Evolutionary conservation across 2,797 vertebrate genomes (phyloP).

Genomic region (Neosilurus hyrtlii): DNA sequence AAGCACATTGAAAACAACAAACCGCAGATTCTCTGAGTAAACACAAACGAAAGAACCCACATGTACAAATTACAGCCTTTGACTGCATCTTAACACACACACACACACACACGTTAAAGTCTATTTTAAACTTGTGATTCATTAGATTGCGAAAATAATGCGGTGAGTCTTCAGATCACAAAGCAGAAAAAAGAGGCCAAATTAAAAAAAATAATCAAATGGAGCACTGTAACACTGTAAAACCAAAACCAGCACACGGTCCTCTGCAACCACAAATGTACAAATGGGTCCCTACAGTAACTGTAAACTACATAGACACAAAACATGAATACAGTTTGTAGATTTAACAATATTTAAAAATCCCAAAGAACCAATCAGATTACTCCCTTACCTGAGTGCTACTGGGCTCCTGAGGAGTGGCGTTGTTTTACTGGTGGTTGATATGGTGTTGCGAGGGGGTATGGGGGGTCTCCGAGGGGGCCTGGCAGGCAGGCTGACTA

Average conservation of each 20-base stretch:
- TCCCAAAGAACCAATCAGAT: neutral
- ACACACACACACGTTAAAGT: neutral
- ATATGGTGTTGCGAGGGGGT: conserved; percentile 48
- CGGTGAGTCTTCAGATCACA: neutral
- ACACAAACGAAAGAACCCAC: no score
- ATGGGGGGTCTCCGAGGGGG: conserved; percentile 58
- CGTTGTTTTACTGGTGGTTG: neutral
- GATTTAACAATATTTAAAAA: neutral
- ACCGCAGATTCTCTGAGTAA: neutral
- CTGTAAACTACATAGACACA: neutral
- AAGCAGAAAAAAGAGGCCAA: neutral
- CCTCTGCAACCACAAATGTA: neutral
- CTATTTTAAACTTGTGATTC: conserved; percentile 26
- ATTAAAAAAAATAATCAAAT: neutral
- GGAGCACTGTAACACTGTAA: neutral
- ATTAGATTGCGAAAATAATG: conserved; percentile 1
- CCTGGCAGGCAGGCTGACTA: conserved; percentile 54
- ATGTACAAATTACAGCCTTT: neutral
- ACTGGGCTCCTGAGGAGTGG: conserved; percentile 7
- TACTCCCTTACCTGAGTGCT: conserved; percentile 63
- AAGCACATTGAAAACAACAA: neutral
- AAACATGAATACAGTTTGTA: neutral
- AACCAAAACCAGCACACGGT: neutral
- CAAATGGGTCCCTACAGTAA: neutral
- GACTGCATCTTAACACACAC: neutral